Evolutionary conservation across 2,113 vertebrate genomes (phyloP).

Genomic region (Cheilinus undulatus): DNA sequence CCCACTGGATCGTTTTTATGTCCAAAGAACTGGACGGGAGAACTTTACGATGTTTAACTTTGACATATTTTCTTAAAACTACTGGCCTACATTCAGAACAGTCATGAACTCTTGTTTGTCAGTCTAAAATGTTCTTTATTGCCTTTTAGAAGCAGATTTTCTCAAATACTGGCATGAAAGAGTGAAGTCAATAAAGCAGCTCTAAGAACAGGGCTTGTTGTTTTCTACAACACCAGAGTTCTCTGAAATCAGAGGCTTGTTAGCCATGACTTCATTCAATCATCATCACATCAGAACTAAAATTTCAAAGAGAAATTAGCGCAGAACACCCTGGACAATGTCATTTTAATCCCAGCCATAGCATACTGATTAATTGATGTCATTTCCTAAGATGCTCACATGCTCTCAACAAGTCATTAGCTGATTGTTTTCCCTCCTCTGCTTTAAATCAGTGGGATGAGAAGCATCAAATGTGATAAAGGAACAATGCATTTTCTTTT

Average conservation of each 20-base stretch:
- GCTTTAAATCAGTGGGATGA: slow-evolving; percentile 9
- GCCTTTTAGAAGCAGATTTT: not conserved
- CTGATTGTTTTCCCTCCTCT: slow-evolving; percentile 16
- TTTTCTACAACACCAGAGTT: not conserved
- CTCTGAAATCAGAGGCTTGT: not conserved
- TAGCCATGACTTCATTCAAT: not conserved
- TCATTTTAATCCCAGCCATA: slow-evolving; percentile 21
- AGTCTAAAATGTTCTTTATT: not conserved
- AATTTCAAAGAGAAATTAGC: slow-evolving; percentile 16
- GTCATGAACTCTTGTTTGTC: not conserved
- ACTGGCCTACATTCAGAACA: not conserved
- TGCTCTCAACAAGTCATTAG: not conserved
- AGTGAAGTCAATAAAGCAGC: not conserved
- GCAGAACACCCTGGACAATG: not conserved
- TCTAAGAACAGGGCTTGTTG: not conserved
- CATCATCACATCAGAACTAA: not conserved
- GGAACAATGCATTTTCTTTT: not conserved
- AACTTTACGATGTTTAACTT: not conserved
- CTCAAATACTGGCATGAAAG: not conserved
- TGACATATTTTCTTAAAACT: not conserved
- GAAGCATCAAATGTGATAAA: not conserved
- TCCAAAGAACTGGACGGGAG: not conserved
- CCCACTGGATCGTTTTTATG: not conserved
- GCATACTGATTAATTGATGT: slow-evolving; percentile 18
- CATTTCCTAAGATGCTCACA: not conserved